Evolutionary conservation across 2,888 invertebrate species (phyloP), one percentile per base, ranked within the genome.

Genomic region (Oxytorus armatus): DNA sequence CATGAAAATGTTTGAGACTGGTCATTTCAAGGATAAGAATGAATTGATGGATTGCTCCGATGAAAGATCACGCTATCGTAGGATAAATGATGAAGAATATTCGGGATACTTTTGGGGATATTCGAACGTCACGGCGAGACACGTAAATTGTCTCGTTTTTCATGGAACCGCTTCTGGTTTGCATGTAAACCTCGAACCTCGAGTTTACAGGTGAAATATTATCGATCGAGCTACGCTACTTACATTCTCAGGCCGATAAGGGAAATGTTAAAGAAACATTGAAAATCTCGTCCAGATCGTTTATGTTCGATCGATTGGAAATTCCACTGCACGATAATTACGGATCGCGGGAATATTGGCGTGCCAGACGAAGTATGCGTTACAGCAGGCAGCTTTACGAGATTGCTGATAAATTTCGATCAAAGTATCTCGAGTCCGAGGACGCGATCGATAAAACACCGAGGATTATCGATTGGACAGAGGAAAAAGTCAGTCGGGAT

Each of bases 341-440:
- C 92, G 98, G 98, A 0, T 95, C 95, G 51, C 92, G 93, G 70
- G 92, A 94, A 25, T 99, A 97, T 91, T 99, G 99, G 99, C 93
- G 93, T 84, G 97, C 96, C 18, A 93, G 97, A 79, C 94, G 97
- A 85, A 99, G 99, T 87, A 98, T 99, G 97, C 94, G 97, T 85
- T 99, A 98, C 90, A 95, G 96, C 76, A 92, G 93, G 61, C 91
- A 94, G 14, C 93, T 99, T 0, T 90, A 94, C 8, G 84, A 93
- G 57, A 93, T 95, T 39, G 98, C 97, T 0, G 93, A 94, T 68
- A 90, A 94, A 10, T 99, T 95, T 90, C 93, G 97, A 51, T 86
- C 88, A 61, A 87, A 90, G 16, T 92, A 93, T 86, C 93, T 97
- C n/a, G 93, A 95, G 87, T 96, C 96, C 0, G 93, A 92, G 11